A percentile compares a stretch with the other conserved stretches of the same genome.
Conservation (phyloP, 2,113 vertebrate species). For the Rhynchopsitta pachyrhyncha region DNA sequence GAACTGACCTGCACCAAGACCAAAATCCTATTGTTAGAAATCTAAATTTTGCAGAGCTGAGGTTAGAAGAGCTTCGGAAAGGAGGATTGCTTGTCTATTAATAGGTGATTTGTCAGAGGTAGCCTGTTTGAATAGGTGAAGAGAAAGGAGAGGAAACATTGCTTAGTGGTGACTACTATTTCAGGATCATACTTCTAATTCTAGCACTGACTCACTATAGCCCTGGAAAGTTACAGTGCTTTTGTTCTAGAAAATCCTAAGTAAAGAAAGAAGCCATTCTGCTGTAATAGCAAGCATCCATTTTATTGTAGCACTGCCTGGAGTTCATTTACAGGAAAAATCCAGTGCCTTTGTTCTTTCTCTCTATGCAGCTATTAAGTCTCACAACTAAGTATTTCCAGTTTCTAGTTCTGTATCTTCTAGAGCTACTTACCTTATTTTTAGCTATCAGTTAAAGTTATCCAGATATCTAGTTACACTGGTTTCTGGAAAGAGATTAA, state of each 20-base stretch:
- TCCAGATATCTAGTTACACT: neutral
- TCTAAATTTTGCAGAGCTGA: neutral
- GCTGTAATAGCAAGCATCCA: slow-evolving; percentile 53
- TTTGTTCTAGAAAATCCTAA: slow-evolving; percentile 50
- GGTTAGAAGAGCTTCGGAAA: neutral
- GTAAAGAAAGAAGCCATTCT: slow-evolving; percentile 33
- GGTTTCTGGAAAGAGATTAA: neutral
- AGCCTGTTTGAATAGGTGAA: neutral
- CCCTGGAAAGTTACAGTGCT: slow-evolving; percentile 3
- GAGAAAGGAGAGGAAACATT: neutral
- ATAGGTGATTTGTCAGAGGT: neutral
- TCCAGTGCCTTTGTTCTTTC: slow-evolving; percentile 12
- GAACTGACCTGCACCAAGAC: neutral
- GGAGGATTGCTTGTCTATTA: neutral
- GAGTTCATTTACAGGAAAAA: slow-evolving; percentile 55
- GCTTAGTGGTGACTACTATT: neutral
- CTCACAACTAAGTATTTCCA: neutral
- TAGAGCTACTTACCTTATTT: neutral
- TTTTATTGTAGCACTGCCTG: slow-evolving; percentile 47
- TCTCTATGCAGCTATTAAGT: neutral
- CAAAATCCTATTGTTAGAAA: neutral
- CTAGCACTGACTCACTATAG: slow-evolving; percentile 1
- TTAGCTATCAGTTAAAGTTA: neutral
- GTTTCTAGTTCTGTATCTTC: neutral
- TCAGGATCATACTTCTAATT: neutral